Conservation (phyloP, 35 echinoderm and acorn worm species). For the Heliocidaris erythrogramma region DNA sequence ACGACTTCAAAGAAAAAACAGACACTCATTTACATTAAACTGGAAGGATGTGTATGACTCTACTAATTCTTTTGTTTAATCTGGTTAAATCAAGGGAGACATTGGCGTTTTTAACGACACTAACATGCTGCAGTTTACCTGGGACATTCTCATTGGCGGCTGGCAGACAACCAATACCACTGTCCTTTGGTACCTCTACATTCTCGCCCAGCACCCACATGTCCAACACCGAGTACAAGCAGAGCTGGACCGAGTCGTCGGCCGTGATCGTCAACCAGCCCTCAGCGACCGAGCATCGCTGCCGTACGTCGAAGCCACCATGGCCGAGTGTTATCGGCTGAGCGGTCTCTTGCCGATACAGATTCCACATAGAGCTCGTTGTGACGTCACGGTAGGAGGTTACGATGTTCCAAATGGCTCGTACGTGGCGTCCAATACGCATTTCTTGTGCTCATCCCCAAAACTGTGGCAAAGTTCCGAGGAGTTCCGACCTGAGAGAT, state of each 20-base stretch:
- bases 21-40: too few relatives aligned
- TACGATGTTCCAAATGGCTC: slow-evolving; percentile 49
- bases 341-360: slow-evolving; percentile 72
- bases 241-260: slow-evolving; percentile 42
- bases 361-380: slow-evolving; percentile 71
- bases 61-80: background rate
- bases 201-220: slow-evolving; percentile 20
- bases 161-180: slow-evolving; percentile 45
- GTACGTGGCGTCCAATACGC: slow-evolving; percentile 46
- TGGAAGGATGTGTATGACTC: too few relatives aligned
- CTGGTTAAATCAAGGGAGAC: slow-evolving; percentile 14
- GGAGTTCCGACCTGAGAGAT: slow-evolving; percentile 58
- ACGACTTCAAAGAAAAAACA: too few relatives aligned
- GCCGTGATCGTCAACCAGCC: slow-evolving; percentile 2
- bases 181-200: slow-evolving; percentile 38
- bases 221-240: slow-evolving; percentile 32
- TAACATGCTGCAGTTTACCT: slow-evolving; percentile 6
- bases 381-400: slow-evolving; percentile 32
- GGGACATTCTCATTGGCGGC: slow-evolving; percentile 39
- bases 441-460: slow-evolving; percentile 25
- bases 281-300: slow-evolving; percentile 49
- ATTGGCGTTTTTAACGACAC: slow-evolving; percentile 17
- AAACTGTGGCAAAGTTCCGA: slow-evolving; percentile 46
- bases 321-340: slow-evolving; percentile 71
- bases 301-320: slow-evolving; percentile 64